A percentile compares a stretch with the other conserved stretches of the same genome.
Conservation (phyloP, 2,113 vertebrate species). For the Rhegmatorhina hoffmannsi region DNA sequence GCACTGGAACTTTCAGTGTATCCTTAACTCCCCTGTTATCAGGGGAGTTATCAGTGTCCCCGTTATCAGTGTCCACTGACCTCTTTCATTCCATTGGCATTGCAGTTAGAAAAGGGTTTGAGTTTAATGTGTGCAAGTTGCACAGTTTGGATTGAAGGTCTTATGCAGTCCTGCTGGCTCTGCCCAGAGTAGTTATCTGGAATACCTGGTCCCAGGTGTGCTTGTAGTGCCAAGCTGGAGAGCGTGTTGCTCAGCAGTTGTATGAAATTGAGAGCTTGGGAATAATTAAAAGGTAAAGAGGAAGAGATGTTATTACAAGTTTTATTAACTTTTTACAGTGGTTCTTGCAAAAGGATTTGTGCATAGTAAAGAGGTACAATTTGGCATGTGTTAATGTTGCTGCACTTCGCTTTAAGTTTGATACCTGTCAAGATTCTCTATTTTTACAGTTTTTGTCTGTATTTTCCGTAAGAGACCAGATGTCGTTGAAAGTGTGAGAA, state of each 20-base stretch:
- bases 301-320: not conserved
- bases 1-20: not conserved
- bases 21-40: not conserved
- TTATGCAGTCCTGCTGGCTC: not conserved
- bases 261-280: not conserved
- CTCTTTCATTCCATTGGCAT: not conserved
- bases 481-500: conserved; percentile 27
- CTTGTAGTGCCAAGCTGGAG: not conserved
- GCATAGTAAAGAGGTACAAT: not conserved
- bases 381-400: not conserved
- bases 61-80: not conserved
- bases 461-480: conserved; percentile 10
- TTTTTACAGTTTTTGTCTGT: conserved; percentile 5
- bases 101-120: not conserved
- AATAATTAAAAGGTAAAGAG: not conserved
- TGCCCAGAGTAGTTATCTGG: not conserved
- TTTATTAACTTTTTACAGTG: not conserved
- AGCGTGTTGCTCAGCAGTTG: not conserved
- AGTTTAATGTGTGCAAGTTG: not conserved
- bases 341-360: not conserved
- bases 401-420: not conserved
- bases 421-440: conserved; percentile 10
- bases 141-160: not conserved
- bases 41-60: too few species aligned
- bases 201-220: not conserved